These are phyloP conservation scores for Apis cerana DNA, from an alignment of 1,140 invertebrate genomes.

Conservation along the genomic window DNA sequence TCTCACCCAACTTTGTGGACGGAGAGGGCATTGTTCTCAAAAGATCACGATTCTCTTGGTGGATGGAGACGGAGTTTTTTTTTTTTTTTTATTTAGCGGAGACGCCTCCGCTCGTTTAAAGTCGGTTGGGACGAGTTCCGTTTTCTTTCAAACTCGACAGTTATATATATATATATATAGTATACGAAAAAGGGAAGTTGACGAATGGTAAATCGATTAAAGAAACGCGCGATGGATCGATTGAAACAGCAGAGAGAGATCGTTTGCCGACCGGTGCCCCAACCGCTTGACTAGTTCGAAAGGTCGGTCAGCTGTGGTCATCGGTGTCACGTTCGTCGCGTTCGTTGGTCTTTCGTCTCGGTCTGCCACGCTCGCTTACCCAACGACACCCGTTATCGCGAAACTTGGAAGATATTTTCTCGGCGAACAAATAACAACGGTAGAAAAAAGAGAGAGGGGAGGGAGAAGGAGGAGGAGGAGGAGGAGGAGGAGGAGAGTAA, in stretches of 20 bases:
- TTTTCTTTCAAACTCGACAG: no score
- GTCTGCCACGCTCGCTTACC: background rate
- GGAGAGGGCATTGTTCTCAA: no score
- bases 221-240: background rate
- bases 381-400: background rate
- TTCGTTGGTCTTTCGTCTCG: background rate
- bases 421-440: background rate
- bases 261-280: background rate
- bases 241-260: background rate
- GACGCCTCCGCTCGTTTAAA: slow-evolving; percentile 39
- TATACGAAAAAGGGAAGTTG: background rate
- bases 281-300: slow-evolving; percentile 20
- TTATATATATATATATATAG: no score
- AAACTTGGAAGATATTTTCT: background rate
- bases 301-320: slow-evolving; percentile 31
- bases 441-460: background rate
- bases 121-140: slow-evolving; percentile 27
- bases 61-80: no score
- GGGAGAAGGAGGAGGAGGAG: background rate
- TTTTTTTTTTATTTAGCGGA: background rate
- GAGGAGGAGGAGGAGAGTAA: background rate
- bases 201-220: slow-evolving; percentile 3
- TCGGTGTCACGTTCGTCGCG: background rate
- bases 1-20: no score
- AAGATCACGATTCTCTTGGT: no score